Conservation (phyloP, 2,797 vertebrate species). For the Pseudochromis fuscus region DNA sequence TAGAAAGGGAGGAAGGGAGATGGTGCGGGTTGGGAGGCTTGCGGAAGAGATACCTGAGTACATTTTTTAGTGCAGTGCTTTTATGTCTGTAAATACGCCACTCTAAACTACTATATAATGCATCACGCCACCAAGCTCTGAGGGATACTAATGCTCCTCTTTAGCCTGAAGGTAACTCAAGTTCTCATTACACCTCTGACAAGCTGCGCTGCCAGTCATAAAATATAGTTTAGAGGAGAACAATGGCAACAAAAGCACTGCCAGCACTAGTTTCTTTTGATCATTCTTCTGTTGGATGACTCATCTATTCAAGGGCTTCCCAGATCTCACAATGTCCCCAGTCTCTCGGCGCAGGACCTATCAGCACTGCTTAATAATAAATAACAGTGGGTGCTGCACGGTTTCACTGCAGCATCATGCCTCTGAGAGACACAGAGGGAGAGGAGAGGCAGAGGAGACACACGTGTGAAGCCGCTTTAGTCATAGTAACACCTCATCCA, state of each 20-base stretch:
- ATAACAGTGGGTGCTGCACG: slow-evolving; percentile 28
- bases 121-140: slow-evolving; percentile 18
- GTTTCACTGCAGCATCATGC: slow-evolving; percentile 54
- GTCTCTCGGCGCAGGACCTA: slow-evolving; percentile 42
- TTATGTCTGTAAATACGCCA: slow-evolving; percentile 44
- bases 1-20: slow-evolving; percentile 28
- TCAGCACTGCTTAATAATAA: slow-evolving; percentile 61
- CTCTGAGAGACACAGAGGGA: background rate
- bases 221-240: slow-evolving; percentile 43
- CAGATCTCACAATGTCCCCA: slow-evolving; percentile 17
- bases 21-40: slow-evolving; percentile 3
- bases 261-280: slow-evolving; percentile 48
- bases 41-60: slow-evolving; percentile 27
- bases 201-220: slow-evolving; percentile 35
- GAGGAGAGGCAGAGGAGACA: slow-evolving; percentile 27
- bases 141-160: slow-evolving; percentile 17
- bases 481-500: slow-evolving; percentile 62
- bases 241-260: slow-evolving; percentile 35
- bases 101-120: slow-evolving; percentile 20
- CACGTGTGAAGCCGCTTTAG: slow-evolving; percentile 31
- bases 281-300: slow-evolving; percentile 53
- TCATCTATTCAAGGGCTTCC: slow-evolving; percentile 43
- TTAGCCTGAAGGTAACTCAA: slow-evolving; percentile 52
- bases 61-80: slow-evolving; percentile 45
- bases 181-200: slow-evolving; percentile 44